Evolutionary conservation across 2,113 vertebrate species (phyloP).

Genomic region (Piaya cayana): DNA sequence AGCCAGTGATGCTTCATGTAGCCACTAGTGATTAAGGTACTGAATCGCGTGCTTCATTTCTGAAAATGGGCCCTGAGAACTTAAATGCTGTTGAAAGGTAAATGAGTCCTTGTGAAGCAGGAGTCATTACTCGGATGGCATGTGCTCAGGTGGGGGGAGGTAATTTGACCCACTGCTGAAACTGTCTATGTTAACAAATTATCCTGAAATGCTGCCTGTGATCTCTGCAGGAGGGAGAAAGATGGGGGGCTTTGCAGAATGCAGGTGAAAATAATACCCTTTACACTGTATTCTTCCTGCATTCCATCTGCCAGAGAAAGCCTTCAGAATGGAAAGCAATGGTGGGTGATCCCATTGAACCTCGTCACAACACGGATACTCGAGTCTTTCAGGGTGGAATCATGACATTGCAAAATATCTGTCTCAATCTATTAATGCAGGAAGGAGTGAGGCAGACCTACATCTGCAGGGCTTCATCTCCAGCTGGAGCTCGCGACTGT

Average conservation of each 20-base stretch:
- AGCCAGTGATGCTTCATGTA: neutral
- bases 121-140: neutral
- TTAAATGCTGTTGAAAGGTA: neutral
- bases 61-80: neutral
- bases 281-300: neutral
- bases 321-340: neutral
- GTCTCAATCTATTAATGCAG: neutral
- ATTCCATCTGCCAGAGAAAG: neutral
- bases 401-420: rapidly evolving
- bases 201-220: neutral
- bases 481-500: rapidly evolving
- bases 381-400: neutral
- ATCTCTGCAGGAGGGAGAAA: neutral
- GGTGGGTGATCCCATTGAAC: neutral
- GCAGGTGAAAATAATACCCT: neutral
- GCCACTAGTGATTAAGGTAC: neutral
- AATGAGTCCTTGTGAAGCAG: neutral
- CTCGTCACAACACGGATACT: neutral
- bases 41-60: neutral
- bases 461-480: neutral
- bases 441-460: neutral
- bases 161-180: neutral
- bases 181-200: neutral
- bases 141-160: neutral
- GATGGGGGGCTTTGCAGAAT: neutral